Evolutionary conservation across 2,888 invertebrate species (phyloP), one percentile per base, ranked within the genome.

Genomic region (Dioctria rufipes): DNA sequence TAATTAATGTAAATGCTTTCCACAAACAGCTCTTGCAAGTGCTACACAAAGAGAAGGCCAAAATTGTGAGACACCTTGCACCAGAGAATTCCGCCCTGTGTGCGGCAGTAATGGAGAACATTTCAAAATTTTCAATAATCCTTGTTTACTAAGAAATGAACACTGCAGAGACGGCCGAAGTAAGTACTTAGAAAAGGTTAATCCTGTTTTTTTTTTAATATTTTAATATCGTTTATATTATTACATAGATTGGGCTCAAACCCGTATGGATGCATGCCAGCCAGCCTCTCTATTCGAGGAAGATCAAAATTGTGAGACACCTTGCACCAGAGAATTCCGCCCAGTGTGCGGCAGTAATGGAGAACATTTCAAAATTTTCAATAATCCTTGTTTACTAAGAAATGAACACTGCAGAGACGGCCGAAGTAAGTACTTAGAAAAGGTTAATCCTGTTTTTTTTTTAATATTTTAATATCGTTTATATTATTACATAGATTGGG

Each of bases 341-440:
- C 67, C 67, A 2, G 75, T 67, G 61, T 77, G 65, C 40, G 78
- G 78, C 11, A 42, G 25, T 25, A 42, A 78, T 58, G 66, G 78
- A 6, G 3, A 66, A 42, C 8, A 54, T n/a, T 43, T 25, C n/a
- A 51, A 42, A 67, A 11, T 58, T 0, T 78, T 67, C 3, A 3
- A 2, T 3, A 78, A 78, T 37, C 3, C 40, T 0, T 78, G 78
- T 58, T 2, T 54, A 5, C 13, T 78, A 43, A n/a, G 54, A 8
- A 51, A 63, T 37, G 58, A 66, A 54, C 9, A 9, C 25, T 66
- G 66, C 40, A 13, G 5, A 8, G 67, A 67, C 46, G 49, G 49
- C 8, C 63, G 40, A 39, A 73, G 63, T 65, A 65, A 65, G 63
- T 39, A 4, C 3, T 25, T 25, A 25, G 25, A 25, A 25, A 25